phyloP scores from a whole-genome alignment of 1,140 invertebrate species.

The Mycetomoellerius zeteki region DNA sequence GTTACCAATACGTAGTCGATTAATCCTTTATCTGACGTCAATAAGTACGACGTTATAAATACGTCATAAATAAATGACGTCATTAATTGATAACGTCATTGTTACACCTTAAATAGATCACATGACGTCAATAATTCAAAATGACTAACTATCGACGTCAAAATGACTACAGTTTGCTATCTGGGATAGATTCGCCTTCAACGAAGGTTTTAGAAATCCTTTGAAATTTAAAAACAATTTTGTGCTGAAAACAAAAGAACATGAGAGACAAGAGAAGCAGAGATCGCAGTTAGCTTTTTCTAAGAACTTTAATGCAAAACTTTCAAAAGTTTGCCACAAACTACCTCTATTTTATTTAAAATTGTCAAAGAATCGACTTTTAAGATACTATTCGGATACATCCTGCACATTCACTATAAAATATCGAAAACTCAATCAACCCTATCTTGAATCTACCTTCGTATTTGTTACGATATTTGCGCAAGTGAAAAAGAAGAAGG shows the following conservation, averaged over 20 bases:
- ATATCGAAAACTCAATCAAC: conserved; percentile 15
- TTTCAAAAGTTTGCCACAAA: background rate
- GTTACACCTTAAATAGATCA: too few relatives aligned
- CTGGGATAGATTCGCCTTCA: background rate
- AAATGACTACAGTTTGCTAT: too few relatives aligned
- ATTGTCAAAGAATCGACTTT: background rate
- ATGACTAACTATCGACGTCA: too few relatives aligned
- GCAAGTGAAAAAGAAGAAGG: background rate
- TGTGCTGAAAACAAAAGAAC: conserved; percentile 1
- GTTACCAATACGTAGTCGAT: too few relatives aligned
- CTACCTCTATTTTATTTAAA: conserved; percentile 14
- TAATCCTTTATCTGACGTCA: too few relatives aligned
- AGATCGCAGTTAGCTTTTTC: background rate
- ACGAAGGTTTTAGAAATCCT: background rate
- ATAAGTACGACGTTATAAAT: too few relatives aligned
- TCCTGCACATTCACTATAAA: conserved; percentile 10
- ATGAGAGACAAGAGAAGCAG: background rate
- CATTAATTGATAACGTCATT: too few relatives aligned
- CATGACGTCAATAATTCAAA: too few relatives aligned
- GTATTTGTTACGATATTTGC: background rate
- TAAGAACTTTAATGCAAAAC: background rate
- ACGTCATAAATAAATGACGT: too few relatives aligned
- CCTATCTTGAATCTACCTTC: background rate
- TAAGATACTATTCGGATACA: background rate
- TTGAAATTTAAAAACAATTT: conserved; percentile 25